Percentiles rank a stretch among this genome's conserved stretches.
Conservation (phyloP, 2,113 vertebrate genomes). For the Rhynchopsitta pachyrhyncha region DNA sequence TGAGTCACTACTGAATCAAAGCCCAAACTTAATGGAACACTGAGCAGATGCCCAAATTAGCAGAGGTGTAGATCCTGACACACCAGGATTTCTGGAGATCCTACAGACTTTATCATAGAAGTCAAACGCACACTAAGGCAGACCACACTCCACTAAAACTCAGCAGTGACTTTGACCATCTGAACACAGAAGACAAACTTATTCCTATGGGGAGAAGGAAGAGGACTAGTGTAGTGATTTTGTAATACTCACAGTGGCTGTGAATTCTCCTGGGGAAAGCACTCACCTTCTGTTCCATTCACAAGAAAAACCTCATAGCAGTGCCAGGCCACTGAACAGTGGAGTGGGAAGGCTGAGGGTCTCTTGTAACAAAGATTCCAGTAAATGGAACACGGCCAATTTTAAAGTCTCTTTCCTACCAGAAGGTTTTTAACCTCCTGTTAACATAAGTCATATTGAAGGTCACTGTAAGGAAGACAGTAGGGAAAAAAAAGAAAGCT, state of each 20-base stretch:
- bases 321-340: neutral
- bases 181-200: neutral
- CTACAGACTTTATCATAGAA: neutral
- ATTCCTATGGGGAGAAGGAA: neutral
- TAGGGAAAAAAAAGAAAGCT: neutral
- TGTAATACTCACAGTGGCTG: neutral
- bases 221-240: neutral
- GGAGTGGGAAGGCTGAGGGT: neutral
- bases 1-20: constrained; percentile 44
- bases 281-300: neutral
- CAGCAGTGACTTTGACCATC: neutral
- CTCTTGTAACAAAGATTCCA: neutral
- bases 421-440: constrained; percentile 2
- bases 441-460: neutral
- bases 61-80: neutral
- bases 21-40: constrained; percentile 32
- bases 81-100: neutral
- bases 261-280: neutral
- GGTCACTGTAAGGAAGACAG: neutral
- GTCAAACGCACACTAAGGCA: neutral
- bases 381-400: neutral
- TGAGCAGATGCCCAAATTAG: neutral
- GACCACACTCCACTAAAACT: neutral
- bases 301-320: neutral
- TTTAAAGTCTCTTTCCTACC: constrained; percentile 4